Conservation (phyloP, 2,888 invertebrate species). For the Agrotis exclamationis region DNA sequence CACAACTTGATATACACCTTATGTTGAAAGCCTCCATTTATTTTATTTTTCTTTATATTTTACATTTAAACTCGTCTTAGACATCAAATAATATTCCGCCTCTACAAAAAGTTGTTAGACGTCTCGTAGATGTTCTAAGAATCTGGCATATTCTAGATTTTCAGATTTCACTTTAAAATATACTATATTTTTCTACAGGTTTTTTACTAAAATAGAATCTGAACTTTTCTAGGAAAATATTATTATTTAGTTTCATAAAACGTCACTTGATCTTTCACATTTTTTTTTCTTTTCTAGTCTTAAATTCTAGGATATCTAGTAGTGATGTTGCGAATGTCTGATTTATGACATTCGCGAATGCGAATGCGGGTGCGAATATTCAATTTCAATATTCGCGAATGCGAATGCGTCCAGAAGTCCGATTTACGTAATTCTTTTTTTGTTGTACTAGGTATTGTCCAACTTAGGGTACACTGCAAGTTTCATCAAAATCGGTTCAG, state of each 20-base stretch:
- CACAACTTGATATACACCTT: conserved; percentile 28
- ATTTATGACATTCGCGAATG: too few species aligned
- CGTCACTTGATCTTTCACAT: background rate
- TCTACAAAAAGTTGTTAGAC: background rate
- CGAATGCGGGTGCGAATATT: too few species aligned
- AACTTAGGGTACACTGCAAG: too few species aligned
- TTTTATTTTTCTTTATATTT: conserved; percentile 25
- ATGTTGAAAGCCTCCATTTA: conserved; percentile 36
- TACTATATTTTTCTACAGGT: conserved; percentile 13
- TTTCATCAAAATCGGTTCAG: too few species aligned
- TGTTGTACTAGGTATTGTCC: too few species aligned
- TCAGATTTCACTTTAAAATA: conserved; percentile 11
- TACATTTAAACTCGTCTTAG: background rate
- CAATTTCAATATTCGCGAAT: too few species aligned
- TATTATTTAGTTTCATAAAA: too few species aligned
- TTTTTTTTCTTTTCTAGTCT: background rate
- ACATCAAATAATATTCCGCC: background rate
- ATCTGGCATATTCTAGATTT: conserved; percentile 12
- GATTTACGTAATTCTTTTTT: too few species aligned
- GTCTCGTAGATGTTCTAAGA: conserved; percentile 2
- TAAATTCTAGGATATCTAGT: background rate
- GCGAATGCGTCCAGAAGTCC: too few species aligned
- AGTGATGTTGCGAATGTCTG: too few species aligned
- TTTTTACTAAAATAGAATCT: background rate
- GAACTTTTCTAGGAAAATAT: background rate